These are phyloP conservation scores for Rhamphomyia laevipes DNA, from an alignment of 2,888 invertebrate species.

Conservation along the genomic window DNA sequence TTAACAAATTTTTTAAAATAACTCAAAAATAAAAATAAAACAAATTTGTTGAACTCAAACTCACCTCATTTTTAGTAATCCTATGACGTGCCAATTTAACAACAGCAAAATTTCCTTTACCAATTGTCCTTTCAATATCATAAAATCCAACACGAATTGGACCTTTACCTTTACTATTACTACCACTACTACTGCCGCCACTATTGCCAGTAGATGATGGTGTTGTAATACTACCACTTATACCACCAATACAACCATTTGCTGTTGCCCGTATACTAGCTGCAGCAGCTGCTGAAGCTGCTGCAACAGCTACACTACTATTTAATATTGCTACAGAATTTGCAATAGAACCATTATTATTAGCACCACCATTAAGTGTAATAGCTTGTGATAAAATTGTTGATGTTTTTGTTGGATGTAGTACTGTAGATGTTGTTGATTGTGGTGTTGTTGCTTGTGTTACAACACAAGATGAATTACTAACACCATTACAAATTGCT, in stretches of 20 bases:
- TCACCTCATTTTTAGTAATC: slow-evolving; percentile 97
- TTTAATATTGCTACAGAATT: background rate
- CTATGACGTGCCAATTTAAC: slow-evolving; percentile 96
- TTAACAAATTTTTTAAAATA: background rate
- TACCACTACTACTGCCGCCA: background rate
- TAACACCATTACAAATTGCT: slow-evolving; percentile 12
- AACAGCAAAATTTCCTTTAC: slow-evolving; percentile 98
- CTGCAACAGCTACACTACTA: too few relatives aligned
- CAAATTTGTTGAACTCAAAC: slow-evolving; percentile 23
- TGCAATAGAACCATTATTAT: background rate
- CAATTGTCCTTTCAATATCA: slow-evolving; percentile 94
- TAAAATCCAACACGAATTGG: slow-evolving; percentile 92
- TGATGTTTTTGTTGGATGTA: background rate
- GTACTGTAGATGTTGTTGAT: background rate
- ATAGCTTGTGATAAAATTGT: background rate
- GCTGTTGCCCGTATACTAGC: slow-evolving; percentile 2
- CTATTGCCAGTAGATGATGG: background rate
- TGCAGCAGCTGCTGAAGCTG: background rate
- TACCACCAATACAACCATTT: slow-evolving; percentile 14
- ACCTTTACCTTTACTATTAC: slow-evolving; percentile 41
- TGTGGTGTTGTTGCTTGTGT: background rate
- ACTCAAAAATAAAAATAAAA: background rate
- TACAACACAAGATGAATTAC: background rate
- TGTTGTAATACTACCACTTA: background rate
- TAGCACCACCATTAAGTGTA: slow-evolving; percentile 6